These are phyloP conservation scores for Lophochroa leadbeateri DNA, from an alignment of 2,113 vertebrate species.

Conservation along the genomic window DNA sequence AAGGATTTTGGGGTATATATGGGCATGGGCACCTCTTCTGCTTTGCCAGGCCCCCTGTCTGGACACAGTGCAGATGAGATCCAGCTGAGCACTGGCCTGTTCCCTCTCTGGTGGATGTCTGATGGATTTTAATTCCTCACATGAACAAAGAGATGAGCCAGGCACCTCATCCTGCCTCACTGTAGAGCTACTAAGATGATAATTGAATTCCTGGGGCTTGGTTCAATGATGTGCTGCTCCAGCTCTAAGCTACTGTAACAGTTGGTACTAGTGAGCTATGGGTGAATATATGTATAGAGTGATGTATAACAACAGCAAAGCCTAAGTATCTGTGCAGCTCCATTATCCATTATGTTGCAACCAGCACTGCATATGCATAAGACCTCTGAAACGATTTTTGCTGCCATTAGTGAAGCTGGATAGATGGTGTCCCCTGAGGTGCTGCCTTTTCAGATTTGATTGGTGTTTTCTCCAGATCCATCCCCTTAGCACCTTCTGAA, in stretches of 20 bases:
- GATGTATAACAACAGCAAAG: neutral
- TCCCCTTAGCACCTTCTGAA: neutral
- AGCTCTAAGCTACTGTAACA: neutral
- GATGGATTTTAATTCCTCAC: neutral
- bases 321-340: neutral
- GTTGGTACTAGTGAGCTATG: neutral
- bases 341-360: accelerated
- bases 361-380: accelerated
- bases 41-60: neutral
- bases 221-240: neutral
- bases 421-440: neutral
- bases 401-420: neutral
- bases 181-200: neutral
- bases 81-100: neutral
- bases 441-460: neutral
- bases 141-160: neutral
- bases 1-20: neutral
- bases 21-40: neutral
- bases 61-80: neutral
- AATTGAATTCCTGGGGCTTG: neutral
- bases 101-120: neutral
- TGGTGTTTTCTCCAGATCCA: neutral
- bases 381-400: neutral
- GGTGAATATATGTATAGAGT: neutral
- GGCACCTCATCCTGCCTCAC: neutral